A percentile compares a stretch with the other conserved stretches of the same genome.
Evolutionary conservation across 1,140 invertebrate genomes (phyloP).

Genomic region (Hylaeus volcanicus): DNA sequence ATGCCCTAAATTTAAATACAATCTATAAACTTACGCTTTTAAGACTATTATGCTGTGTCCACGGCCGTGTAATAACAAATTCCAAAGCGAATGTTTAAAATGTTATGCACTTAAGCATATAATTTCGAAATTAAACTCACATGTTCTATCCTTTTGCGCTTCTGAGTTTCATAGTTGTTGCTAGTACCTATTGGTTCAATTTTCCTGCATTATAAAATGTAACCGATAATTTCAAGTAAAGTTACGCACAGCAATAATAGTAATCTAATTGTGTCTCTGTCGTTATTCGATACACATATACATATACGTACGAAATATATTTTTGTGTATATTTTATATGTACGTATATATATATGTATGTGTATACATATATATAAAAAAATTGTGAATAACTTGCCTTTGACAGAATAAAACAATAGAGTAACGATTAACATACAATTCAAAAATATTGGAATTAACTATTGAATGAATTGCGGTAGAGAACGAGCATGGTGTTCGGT

Average conservation of each 20-base stretch:
- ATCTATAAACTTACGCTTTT: conserved; percentile 14
- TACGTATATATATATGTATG: too few species aligned
- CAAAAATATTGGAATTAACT: conserved; percentile 49
- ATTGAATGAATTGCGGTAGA: conserved; percentile 62
- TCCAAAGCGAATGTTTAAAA: neutral
- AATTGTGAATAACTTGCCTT: conserved; percentile 68
- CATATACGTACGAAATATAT: too few species aligned
- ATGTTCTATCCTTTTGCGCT: neutral
- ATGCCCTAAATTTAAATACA: conserved; percentile 40
- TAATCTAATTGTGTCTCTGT: conserved; percentile 55
- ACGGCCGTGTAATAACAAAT: conserved; percentile 12
- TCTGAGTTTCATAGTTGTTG: neutral
- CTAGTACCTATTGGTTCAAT: neutral
- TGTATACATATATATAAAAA: conserved; percentile 51
- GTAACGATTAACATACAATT: conserved; percentile 56
- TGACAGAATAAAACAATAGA: conserved; percentile 55
- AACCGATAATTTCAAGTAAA: conserved; percentile 34
- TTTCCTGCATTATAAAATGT: neutral
- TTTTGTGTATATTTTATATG: too few species aligned
- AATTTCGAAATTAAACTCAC: neutral
- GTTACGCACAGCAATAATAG: conserved; percentile 60
- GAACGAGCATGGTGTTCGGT: conserved; percentile 73
- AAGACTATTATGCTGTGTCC: conserved; percentile 37
- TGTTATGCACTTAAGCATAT: neutral
- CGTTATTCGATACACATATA: conserved; percentile 37